Evolutionary conservation across 2,113 vertebrate genomes (phyloP).

Genomic region (Heteronetta atricapilla): DNA sequence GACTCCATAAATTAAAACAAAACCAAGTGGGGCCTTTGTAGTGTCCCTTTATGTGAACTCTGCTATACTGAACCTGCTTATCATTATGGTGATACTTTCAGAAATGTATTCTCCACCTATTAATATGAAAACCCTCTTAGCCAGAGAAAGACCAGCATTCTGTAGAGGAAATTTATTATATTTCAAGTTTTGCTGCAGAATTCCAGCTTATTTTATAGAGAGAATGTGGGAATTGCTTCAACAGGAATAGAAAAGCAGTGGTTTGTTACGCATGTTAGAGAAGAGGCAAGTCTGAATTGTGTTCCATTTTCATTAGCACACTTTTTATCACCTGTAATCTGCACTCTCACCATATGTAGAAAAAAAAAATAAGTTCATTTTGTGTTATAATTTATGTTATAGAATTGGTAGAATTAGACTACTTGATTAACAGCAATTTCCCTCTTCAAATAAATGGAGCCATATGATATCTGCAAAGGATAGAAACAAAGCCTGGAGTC

Average conservation of each 20-base stretch:
- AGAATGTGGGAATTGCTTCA: background rate
- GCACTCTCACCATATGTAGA: background rate
- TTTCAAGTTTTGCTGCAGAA: background rate
- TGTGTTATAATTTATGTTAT: background rate
- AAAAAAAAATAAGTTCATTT: background rate
- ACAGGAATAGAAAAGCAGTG: background rate
- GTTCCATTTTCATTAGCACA: constrained; percentile 21
- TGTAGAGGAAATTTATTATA: background rate
- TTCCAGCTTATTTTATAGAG: constrained; percentile 8
- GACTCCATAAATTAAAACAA: background rate
- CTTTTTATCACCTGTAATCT: constrained; percentile 2
- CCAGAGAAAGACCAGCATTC: background rate
- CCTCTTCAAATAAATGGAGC: constrained; percentile 1
- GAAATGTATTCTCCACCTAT: background rate
- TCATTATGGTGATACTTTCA: background rate
- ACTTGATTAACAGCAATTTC: constrained; percentile 28
- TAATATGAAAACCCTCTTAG: background rate
- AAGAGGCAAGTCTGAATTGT: background rate
- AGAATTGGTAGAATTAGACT: background rate
- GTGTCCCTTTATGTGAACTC: background rate
- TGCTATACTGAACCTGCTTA: background rate
- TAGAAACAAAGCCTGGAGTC: background rate
- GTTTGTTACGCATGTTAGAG: background rate
- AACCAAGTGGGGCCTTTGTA: background rate
- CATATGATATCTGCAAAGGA: background rate